Conservation (phyloP, 1,140 invertebrate genomes). For the Tenebrio molitor region DNA sequence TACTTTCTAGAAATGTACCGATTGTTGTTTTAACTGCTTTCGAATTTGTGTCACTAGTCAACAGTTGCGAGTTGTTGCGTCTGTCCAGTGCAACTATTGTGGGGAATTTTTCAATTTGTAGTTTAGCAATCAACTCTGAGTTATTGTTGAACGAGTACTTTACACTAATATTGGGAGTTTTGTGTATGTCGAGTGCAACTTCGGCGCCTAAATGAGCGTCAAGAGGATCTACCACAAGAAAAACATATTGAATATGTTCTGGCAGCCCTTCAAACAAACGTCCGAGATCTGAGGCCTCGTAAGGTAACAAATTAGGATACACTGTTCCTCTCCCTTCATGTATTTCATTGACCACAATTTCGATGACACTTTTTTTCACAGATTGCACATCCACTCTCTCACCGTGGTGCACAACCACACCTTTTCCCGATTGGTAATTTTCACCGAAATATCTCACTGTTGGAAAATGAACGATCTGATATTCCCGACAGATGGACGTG, state of each 20-base stretch:
- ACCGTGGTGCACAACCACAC: too few relatives aligned
- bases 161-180: slow-evolving; percentile 69
- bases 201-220: slow-evolving; percentile 73
- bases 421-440: slow-evolving; percentile 71
- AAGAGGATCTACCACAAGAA: slow-evolving; percentile 74
- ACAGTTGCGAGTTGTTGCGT: not conserved
- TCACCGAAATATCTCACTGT: slow-evolving; percentile 83
- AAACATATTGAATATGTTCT: slow-evolving; percentile 67
- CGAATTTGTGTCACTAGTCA: not conserved
- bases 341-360: slow-evolving; percentile 75
- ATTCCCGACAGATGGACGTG: slow-evolving; percentile 83
- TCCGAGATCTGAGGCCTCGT: slow-evolving; percentile 67
- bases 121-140: slow-evolving; percentile 17
- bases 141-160: slow-evolving; percentile 68
- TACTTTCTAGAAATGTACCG: slow-evolving; percentile 64
- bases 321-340: slow-evolving; percentile 70
- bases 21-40: slow-evolving; percentile 52
- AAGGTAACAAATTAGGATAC: slow-evolving; percentile 74
- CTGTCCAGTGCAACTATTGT: not conserved
- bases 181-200: slow-evolving; percentile 74
- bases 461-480: slow-evolving; percentile 90
- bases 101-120: not conserved
- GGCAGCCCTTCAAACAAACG: slow-evolving; percentile 65
- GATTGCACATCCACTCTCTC: too few relatives aligned
- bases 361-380: slow-evolving; percentile 71